Base-by-base conservation (phyloP, 2,888 invertebrate species). In the Erynnis tages region DNA sequence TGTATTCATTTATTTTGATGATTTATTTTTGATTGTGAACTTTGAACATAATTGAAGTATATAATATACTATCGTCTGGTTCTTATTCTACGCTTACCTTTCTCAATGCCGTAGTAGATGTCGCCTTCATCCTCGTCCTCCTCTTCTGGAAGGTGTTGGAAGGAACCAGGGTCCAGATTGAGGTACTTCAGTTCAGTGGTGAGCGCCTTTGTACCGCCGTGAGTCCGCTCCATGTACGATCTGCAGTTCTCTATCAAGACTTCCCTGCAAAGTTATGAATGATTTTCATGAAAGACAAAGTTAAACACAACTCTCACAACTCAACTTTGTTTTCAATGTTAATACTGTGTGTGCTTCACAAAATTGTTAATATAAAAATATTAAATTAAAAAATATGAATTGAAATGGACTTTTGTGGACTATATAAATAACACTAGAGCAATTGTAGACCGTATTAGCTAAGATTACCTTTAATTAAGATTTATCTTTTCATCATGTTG, bases 121-220 rank as follows among this genome's bases (percentile, higher is more conserved):
- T 91, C 90, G 52, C 86, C 90, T 23, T 90, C 90, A 7, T 91
- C 91, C 1, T 90, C 87, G 8, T 52, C 63, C 1, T 90, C 86
- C 13, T 91, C 91, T 25, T 90, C 90, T 0, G 93, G 93, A 75
- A 93, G 89, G 40, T 93, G 91, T 61, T 92, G 91, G 69, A 92
- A 94, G 58, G 92, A 91, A 11, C 91, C 91, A 48, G 93, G 94
- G 73, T 94, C 94, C 25, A 95, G 91, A 66, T 94, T 93, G 1
- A 95, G 83, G 71, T 92, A 94, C 69, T 94, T 93, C n/a, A 95
- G 83, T 70, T 94, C 94, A 0, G 93, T 94, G 30, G 93, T 92
- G 11, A 92, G 84, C 34, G 92, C 92, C 32, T 92, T 91, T 13
- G 93, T 93, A 44, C 93, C 91, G 13, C 76, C 78, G 57, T 76